These are phyloP conservation scores for Phaethornis superciliosus DNA, from an alignment of 2,113 vertebrate species.

Conservation along the genomic window DNA sequence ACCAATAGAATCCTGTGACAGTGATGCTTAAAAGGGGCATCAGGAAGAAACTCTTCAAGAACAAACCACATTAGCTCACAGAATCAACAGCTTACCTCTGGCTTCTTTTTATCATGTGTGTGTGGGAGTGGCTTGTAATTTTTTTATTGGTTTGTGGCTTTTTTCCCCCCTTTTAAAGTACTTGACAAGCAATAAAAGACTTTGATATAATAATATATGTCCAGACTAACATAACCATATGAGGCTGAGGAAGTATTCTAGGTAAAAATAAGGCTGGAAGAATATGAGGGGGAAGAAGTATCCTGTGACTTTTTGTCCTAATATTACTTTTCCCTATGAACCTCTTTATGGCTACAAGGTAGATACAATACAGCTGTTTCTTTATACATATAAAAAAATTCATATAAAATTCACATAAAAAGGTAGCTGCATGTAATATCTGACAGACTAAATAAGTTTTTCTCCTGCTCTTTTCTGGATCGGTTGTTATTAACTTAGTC, in stretches of 20 bases:
- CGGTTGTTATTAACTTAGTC: background rate
- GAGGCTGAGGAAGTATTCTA: background rate
- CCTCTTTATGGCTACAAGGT: background rate
- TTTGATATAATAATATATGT: background rate
- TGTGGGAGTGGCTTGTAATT: too few relatives aligned
- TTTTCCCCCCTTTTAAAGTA: background rate
- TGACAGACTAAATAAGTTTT: background rate
- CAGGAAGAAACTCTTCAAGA: background rate
- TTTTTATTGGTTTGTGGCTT: background rate
- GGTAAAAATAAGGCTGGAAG: background rate
- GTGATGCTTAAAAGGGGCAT: background rate
- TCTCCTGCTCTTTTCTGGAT: background rate
- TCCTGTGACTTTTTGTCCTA: background rate
- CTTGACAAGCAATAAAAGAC: background rate
- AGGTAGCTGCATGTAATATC: background rate
- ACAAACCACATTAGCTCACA: background rate
- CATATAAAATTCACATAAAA: background rate
- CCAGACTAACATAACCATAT: background rate
- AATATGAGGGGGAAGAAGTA: background rate
- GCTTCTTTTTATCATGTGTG: background rate
- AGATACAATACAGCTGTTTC: background rate
- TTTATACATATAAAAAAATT: background rate
- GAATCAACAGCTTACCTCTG: background rate
- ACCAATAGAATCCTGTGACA: accelerated
- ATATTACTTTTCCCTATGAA: background rate